Evolutionary conservation across 2,797 vertebrate species (phyloP).

Genomic region (Muscicapa comitata): DNA sequence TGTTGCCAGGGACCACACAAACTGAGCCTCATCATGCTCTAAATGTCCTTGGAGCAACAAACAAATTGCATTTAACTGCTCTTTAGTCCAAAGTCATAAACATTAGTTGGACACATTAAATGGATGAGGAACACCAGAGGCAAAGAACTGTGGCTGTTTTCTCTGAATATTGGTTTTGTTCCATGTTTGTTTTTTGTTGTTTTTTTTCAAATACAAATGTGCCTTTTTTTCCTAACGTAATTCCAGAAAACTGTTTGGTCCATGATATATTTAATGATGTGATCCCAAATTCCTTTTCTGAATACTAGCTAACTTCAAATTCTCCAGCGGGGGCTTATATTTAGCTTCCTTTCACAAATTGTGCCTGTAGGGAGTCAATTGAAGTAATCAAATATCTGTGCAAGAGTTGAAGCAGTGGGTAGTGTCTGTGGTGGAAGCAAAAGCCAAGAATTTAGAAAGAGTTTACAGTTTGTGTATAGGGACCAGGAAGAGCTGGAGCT

Average conservation of each 20-base stretch:
- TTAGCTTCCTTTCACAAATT: neutral
- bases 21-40: neutral
- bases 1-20: neutral
- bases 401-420: neutral
- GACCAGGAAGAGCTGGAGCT: neutral
- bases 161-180: neutral
- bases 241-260: neutral
- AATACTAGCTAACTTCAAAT: neutral
- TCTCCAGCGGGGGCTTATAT: too few relatives aligned
- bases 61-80: neutral
- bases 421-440: neutral
- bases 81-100: neutral
- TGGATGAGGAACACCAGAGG: neutral
- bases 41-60: neutral
- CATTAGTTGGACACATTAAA: neutral
- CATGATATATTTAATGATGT: neutral
- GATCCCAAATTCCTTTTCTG: neutral
- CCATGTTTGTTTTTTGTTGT: neutral
- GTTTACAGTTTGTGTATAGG: neutral
- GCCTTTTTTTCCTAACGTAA: neutral
- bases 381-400: neutral
- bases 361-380: neutral
- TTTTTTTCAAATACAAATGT: neutral
- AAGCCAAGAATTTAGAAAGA: neutral
- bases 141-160: neutral